phyloP scores from a whole-genome alignment of 2,797 vertebrate genomes.

The Nasua narica region DNA sequence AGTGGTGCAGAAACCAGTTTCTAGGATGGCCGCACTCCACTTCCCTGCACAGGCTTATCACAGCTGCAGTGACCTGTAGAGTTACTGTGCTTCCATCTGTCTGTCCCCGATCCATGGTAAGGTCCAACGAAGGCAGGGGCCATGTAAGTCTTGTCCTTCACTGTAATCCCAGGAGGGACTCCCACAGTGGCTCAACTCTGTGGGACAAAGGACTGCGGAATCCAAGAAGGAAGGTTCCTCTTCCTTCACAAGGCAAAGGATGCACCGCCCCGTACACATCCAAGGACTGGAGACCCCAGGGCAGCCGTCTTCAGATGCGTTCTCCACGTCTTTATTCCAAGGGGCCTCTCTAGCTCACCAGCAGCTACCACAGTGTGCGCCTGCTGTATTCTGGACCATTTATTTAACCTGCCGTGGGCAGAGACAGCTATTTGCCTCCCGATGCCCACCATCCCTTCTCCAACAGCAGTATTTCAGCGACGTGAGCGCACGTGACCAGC shows the following conservation, averaged over 20 bases:
- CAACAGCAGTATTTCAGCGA: no score
- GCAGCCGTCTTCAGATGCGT: accelerated
- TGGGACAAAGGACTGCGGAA: neutral
- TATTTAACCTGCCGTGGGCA: neutral
- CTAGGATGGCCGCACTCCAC: no score
- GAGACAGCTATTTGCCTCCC: neutral
- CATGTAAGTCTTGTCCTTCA: neutral
- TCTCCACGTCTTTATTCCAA: neutral
- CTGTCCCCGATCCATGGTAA: neutral
- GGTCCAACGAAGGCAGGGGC: neutral
- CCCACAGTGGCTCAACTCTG: neutral
- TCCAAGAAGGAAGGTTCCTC: neutral
- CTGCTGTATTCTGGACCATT: neutral
- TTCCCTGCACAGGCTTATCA: neutral
- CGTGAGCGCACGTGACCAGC: accelerated
- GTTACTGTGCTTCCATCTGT: no score
- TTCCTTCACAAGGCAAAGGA: neutral
- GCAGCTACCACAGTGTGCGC: accelerated
- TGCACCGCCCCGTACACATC: accelerated
- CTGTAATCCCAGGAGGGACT: neutral
- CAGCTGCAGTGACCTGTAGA: no score
- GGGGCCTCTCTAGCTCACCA: neutral
- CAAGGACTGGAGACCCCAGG: neutral
- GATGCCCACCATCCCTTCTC: accelerated
- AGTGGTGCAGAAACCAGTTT: no score